A percentile compares a stretch with the other conserved stretches of the same genome.
Evolutionary conservation across 1,140 invertebrate species (phyloP).

Genomic region (Augochlora pura): DNA sequence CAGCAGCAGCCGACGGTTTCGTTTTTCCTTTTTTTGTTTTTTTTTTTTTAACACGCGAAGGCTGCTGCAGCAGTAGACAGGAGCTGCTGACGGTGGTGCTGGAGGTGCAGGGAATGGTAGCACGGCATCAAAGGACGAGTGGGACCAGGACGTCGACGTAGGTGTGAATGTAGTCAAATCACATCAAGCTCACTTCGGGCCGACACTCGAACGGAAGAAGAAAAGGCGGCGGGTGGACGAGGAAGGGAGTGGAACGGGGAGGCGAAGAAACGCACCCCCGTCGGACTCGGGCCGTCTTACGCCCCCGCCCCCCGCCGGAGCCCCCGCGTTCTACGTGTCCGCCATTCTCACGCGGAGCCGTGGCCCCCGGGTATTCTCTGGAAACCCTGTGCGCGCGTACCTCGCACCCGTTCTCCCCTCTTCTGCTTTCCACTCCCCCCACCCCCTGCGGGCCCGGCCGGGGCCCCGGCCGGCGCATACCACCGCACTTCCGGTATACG

Average conservation of each 20-base stretch:
- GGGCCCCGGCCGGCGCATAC: conserved; percentile 52
- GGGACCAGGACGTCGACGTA: conserved; percentile 55
- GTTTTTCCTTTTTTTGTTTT: conserved; percentile 34
- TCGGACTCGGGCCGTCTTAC: conserved; percentile 10
- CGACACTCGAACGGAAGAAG: conserved; percentile 45
- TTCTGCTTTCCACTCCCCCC: conserved; percentile 36
- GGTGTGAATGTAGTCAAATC: conserved; percentile 75
- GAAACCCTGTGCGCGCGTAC: conserved; percentile 56
- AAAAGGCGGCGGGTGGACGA: conserved; percentile 33
- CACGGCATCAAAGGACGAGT: conserved; percentile 51
- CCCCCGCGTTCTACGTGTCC: conserved; percentile 4
- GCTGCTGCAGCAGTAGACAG: conserved; percentile 6
- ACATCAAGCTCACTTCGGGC: conserved; percentile 64
- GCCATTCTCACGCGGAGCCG: conserved; percentile 55
- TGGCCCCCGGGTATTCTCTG: conserved; percentile 39
- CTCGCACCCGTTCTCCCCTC: conserved; percentile 34
- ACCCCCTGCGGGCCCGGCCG: no score
- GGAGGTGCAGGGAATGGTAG: conserved; percentile 29
- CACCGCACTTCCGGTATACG: conserved; percentile 65
- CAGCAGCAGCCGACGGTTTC: conserved; percentile 12
- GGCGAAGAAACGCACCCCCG: conserved; percentile 33
- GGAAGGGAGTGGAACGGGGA: conserved; percentile 15
- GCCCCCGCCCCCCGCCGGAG: conserved; percentile 1
- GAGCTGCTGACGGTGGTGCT: neutral
- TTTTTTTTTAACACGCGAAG: conserved; percentile 14